Conservation (phyloP, 2,888 invertebrate genomes). For the Scrobipalpa atriplicella region DNA sequence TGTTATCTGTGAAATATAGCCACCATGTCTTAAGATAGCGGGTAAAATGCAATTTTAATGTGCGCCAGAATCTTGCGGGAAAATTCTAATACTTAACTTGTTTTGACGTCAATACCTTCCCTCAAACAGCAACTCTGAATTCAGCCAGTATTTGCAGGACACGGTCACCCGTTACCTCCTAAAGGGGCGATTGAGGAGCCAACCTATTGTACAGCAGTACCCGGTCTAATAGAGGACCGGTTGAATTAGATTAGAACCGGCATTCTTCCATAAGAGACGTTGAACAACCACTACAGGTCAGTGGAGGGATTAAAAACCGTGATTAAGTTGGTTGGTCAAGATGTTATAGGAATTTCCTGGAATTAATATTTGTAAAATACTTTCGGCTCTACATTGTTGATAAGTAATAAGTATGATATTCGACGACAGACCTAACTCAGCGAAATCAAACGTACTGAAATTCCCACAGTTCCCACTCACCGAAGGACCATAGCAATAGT, state of each 20-base stretch:
- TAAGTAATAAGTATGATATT: too few relatives aligned
- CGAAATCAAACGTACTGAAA: too few relatives aligned
- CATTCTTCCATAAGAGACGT: conserved; percentile 2
- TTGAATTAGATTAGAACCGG: conserved; percentile 13
- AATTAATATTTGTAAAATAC: too few relatives aligned
- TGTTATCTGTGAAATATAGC: too few relatives aligned
- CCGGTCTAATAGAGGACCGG: conserved; percentile 3
- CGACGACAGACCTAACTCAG: too few relatives aligned
- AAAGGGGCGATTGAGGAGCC: conserved; percentile 35
- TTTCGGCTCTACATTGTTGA: too few relatives aligned
- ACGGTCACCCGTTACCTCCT: conserved; percentile 48
- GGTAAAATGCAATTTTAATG: too few relatives aligned
- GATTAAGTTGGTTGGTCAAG: too few relatives aligned
- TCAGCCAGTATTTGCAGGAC: conserved; percentile 47
- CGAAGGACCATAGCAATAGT: too few relatives aligned
- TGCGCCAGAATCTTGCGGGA: too few relatives aligned
- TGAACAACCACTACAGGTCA: background rate
- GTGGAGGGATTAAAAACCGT: background rate
- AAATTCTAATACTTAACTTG: background rate
- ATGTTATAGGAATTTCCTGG: background rate
- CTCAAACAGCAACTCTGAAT: conserved; percentile 28
- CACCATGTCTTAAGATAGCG: too few relatives aligned
- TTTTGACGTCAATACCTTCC: background rate
- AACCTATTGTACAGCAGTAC: conserved; percentile 16
- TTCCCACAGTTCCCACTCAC: too few relatives aligned